Evolutionary conservation across 2,113 vertebrate genomes (phyloP).

Genomic region (Xenopus tropicalis): DNA sequence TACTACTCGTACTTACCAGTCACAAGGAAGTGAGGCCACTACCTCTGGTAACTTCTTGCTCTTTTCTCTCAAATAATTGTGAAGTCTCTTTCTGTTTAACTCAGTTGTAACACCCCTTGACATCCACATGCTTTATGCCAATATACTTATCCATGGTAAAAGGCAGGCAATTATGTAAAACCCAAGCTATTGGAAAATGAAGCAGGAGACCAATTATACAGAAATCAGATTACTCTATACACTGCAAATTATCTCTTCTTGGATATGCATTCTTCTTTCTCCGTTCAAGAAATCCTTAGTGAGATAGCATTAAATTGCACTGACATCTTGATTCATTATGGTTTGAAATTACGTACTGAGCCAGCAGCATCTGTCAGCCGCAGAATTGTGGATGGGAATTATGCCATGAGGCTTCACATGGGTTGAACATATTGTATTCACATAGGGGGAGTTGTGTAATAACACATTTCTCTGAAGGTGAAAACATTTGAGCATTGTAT

Average conservation of each 20-base stretch:
- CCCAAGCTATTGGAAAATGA: background rate
- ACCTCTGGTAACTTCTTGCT: background rate
- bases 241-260: background rate
- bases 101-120: background rate
- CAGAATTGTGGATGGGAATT: background rate
- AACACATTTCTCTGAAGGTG: too few species aligned
- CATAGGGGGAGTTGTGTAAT: too few species aligned
- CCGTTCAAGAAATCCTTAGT: background rate
- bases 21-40: slow-evolving; percentile 9
- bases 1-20: background rate
- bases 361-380: background rate
- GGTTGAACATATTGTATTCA: too few species aligned
- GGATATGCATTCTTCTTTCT: background rate
- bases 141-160: background rate
- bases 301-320: background rate
- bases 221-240: background rate
- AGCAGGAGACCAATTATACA: background rate
- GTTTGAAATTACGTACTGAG: background rate
- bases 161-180: slow-evolving; percentile 1
- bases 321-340: slow-evolving; percentile 3
- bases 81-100: background rate
- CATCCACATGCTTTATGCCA: background rate
- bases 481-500: too few species aligned
- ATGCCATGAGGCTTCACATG: background rate
- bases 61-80: slow-evolving; percentile 1